These are phyloP conservation scores for Aepyceros melampus DNA, from an alignment of 2,113 vertebrate species.

Conservation along the genomic window DNA sequence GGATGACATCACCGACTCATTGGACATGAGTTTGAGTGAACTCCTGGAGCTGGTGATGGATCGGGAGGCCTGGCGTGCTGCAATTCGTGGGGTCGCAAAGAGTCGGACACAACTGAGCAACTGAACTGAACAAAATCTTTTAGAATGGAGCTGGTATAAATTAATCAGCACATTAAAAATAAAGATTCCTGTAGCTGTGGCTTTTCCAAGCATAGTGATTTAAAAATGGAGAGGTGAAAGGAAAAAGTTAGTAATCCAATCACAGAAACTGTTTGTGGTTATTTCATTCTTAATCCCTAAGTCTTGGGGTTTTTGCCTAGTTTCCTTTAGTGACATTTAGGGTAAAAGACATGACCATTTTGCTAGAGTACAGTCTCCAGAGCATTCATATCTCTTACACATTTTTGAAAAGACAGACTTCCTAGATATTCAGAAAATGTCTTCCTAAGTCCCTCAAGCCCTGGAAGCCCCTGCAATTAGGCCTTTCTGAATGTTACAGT, in stretches of 20 bases:
- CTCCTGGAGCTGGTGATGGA: too few relatives aligned
- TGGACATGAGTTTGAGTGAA: too few relatives aligned
- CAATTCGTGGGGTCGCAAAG: too few relatives aligned
- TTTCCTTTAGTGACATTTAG: background rate
- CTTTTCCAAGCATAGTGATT: background rate
- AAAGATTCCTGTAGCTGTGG: background rate
- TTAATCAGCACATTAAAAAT: background rate
- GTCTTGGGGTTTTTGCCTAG: background rate
- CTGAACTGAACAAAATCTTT: background rate
- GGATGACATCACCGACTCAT: too few relatives aligned
- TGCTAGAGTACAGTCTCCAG: background rate
- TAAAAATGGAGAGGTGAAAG: background rate
- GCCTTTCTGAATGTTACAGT: background rate
- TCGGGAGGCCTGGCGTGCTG: too few relatives aligned
- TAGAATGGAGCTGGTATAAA: background rate
- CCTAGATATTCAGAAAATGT: background rate
- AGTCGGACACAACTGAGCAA: too few relatives aligned
- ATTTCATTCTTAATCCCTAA: background rate
- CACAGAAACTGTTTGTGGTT: background rate
- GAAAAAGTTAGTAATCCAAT: background rate
- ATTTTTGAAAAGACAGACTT: background rate
- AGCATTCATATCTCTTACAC: background rate
- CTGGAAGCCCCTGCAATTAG: background rate
- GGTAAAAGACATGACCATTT: background rate
- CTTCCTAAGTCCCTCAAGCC: background rate